phyloP scores from a whole-genome alignment of 2,888 invertebrate genomes.

The Spatulosminthurus flaviceps region DNA sequence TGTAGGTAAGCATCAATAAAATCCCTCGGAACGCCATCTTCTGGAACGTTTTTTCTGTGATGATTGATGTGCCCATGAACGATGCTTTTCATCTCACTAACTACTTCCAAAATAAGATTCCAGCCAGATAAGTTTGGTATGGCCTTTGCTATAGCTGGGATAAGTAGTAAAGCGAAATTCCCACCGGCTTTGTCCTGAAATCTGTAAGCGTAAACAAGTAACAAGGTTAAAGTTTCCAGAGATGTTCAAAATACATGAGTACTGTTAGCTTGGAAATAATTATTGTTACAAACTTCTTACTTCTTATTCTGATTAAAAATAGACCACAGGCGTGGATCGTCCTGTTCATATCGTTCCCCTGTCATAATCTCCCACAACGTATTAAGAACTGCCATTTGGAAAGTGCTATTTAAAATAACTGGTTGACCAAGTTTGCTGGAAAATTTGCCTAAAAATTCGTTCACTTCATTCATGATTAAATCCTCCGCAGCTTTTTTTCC shows the following conservation, averaged over 20 bases:
- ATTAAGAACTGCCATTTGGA: slow-evolving; percentile 53
- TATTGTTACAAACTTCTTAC: background rate
- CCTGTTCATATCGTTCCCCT: slow-evolving; percentile 46
- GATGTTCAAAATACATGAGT: background rate
- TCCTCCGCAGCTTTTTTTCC: slow-evolving; percentile 53
- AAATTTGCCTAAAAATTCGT: slow-evolving; percentile 43
- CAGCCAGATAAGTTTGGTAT: background rate
- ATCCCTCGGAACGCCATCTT: slow-evolving; percentile 2
- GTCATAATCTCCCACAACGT: slow-evolving; percentile 50
- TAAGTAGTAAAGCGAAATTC: background rate
- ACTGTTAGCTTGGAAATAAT: background rate
- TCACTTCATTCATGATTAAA: slow-evolving; percentile 54
- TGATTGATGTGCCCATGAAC: background rate
- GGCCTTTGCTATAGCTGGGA: background rate
- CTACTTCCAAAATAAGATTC: background rate
- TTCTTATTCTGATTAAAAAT: background rate
- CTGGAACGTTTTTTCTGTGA: slow-evolving; percentile 11
- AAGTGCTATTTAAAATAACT: slow-evolving; percentile 38
- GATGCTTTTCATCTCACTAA: background rate
- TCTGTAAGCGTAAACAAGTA: background rate
- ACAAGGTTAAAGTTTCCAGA: background rate
- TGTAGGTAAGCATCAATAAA: slow-evolving; percentile 39
- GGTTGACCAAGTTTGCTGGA: slow-evolving; percentile 48
- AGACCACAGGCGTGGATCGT: slow-evolving; percentile 34
- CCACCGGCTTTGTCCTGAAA: background rate